Percentiles rank a stretch among this genome's conserved stretches.
Conservation (phyloP, 2,888 invertebrate genomes). For the Epicampocera succincta region DNA sequence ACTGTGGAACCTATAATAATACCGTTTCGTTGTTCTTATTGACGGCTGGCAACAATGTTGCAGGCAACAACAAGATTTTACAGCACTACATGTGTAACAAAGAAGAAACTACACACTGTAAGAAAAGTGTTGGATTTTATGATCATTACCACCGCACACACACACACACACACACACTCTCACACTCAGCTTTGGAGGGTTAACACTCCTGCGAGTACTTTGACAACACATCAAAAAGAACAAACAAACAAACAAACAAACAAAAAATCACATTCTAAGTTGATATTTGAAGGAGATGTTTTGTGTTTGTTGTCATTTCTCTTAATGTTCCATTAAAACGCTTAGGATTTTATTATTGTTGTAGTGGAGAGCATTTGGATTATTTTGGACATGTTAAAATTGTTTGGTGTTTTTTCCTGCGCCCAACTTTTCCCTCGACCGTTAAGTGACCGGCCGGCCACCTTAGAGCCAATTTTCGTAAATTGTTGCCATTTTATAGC, state of each 20-base stretch:
- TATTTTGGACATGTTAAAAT: background rate
- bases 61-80: constrained; percentile 51
- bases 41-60: constrained; percentile 62
- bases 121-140: constrained; percentile 60
- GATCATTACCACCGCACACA: constrained; percentile 52
- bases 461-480: constrained; percentile 31
- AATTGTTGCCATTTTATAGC: background rate
- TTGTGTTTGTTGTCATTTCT: constrained; percentile 14
- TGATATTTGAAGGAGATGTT: constrained; percentile 2
- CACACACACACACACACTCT: background rate
- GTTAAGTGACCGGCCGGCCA: constrained; percentile 21
- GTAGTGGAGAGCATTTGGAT: constrained; percentile 7
- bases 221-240: constrained; percentile 1
- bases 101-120: constrained; percentile 23
- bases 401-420: too few species aligned
- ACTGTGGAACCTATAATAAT: constrained; percentile 33
- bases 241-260: too few species aligned
- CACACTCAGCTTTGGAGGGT: too few species aligned
- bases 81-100: constrained; percentile 58
- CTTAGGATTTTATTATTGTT: constrained; percentile 15
- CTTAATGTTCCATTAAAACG: constrained; percentile 27
- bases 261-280: constrained; percentile 17
- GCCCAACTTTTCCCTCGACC: background rate
- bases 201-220: background rate
- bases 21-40: constrained; percentile 23